Evolutionary conservation across 2,113 vertebrate genomes (phyloP).

Genomic region (Nibea albiflora): DNA sequence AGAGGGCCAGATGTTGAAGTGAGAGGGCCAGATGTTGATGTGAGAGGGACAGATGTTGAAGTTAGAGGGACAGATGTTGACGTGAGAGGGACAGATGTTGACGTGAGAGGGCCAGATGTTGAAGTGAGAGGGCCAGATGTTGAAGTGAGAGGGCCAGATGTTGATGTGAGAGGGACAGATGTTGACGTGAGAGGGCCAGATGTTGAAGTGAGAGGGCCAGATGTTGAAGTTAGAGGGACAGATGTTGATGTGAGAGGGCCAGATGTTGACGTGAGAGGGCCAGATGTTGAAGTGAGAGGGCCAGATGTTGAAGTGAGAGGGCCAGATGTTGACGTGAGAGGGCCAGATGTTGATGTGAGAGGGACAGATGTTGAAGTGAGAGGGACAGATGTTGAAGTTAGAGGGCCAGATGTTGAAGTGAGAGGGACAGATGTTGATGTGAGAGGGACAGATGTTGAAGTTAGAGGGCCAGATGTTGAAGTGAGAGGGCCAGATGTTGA

Average conservation of each 20-base stretch:
- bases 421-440: background rate
- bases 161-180: background rate
- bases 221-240: background rate
- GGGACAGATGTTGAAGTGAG: background rate
- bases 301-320: too few relatives aligned
- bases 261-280: background rate
- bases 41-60: too few relatives aligned
- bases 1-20: too few relatives aligned
- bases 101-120: background rate
- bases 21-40: too few relatives aligned
- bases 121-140: background rate
- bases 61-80: background rate
- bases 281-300: too few relatives aligned
- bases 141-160: background rate
- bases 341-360: too few relatives aligned
- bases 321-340: too few relatives aligned
- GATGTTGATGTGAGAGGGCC: background rate
- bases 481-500: too few relatives aligned
- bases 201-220: background rate
- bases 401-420: background rate
- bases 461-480: too few relatives aligned
- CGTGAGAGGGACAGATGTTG: background rate
- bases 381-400: background rate
- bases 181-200: background rate
- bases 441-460: accelerated